These are phyloP conservation scores for Brachionus manjavacas DNA, from an alignment of 1,140 invertebrate genomes.

Conservation along the genomic window DNA sequence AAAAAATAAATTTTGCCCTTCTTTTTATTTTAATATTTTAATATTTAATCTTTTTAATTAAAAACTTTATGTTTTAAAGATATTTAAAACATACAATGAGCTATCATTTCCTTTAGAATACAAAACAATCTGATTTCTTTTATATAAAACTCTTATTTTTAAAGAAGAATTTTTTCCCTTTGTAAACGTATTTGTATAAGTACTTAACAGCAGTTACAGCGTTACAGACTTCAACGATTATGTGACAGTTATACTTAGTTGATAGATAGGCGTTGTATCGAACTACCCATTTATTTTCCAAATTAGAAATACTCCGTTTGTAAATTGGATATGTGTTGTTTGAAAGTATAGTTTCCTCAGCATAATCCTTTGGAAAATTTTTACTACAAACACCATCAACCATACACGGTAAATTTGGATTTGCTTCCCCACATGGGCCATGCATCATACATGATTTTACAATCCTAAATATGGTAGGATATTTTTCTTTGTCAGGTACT, in stretches of 20 bases:
- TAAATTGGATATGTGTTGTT: slow-evolving; percentile 44
- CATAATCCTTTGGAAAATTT: slow-evolving; percentile 44
- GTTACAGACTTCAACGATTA: slow-evolving; percentile 46
- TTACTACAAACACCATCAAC: slow-evolving; percentile 46
- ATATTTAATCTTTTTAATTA: too few relatives aligned
- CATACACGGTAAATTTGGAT: slow-evolving; percentile 48
- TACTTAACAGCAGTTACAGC: slow-evolving; percentile 46
- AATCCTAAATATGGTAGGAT: slow-evolving; percentile 42
- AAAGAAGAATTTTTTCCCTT: slow-evolving; percentile 46
- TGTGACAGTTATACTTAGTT: slow-evolving; percentile 44
- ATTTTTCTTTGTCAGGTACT: slow-evolving; percentile 33
- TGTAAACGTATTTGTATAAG: slow-evolving; percentile 53
- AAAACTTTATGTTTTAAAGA: too few relatives aligned
- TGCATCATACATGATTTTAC: slow-evolving; percentile 42
- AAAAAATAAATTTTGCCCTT: too few relatives aligned
- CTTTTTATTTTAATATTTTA: too few relatives aligned
- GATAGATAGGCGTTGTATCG: slow-evolving; percentile 44
- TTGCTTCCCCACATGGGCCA: too few relatives aligned
- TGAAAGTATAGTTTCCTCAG: slow-evolving; percentile 21
- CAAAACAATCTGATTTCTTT: neutral
- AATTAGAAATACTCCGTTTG: neutral
- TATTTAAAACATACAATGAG: too few relatives aligned
- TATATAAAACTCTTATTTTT: neutral
- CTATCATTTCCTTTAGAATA: too few relatives aligned
- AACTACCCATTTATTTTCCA: slow-evolving; percentile 39